Conservation (phyloP, 2,797 vertebrate species). For the Erethizon dorsatum region DNA sequence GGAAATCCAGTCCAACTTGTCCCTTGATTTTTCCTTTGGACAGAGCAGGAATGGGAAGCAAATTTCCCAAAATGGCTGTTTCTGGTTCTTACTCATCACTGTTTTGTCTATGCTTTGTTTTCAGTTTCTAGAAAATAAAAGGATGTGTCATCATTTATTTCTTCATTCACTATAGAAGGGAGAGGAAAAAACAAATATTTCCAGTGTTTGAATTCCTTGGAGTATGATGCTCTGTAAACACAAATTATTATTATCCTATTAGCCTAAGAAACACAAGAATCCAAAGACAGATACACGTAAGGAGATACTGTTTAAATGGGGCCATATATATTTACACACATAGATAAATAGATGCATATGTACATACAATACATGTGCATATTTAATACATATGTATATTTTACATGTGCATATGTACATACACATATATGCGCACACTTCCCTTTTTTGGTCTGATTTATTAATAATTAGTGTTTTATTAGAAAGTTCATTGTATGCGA, state of each 20-base stretch:
- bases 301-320: not conserved
- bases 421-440: not conserved
- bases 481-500: conserved; percentile 82
- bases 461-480: conserved; percentile 87
- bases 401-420: not conserved
- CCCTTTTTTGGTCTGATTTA: conserved; percentile 81
- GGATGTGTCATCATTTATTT: not conserved
- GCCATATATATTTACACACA: not conserved
- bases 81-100: not conserved
- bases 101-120: not conserved
- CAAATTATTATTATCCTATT: conserved; percentile 51
- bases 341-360: not conserved
- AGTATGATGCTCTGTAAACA: conserved; percentile 27
- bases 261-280: conserved; percentile 22
- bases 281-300: not conserved
- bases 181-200: not conserved
- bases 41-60: not conserved
- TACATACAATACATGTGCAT: too few species aligned
- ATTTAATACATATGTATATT: not conserved
- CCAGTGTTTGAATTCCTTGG: not conserved
- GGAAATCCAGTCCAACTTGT: not conserved
- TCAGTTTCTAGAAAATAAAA: conserved; percentile 21
- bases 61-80: not conserved
- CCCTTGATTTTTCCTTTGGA: not conserved
- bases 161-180: not conserved